phyloP scores from a whole-genome alignment of 2,888 invertebrate genomes.

The Aromia moschata region DNA sequence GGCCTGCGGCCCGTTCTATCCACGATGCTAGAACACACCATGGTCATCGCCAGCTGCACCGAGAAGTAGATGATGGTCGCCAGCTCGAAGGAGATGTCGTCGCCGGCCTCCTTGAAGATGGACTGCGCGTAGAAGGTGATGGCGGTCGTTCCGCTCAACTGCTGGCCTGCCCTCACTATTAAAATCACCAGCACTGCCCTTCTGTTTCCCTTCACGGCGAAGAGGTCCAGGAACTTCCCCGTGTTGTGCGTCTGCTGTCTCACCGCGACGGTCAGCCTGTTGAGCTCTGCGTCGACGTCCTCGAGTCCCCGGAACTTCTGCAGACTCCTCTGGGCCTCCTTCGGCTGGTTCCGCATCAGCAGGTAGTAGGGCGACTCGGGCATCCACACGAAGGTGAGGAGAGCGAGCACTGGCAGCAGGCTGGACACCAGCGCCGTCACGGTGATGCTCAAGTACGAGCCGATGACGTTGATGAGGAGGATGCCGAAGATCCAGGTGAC shows the following conservation, averaged over 20 bases:
- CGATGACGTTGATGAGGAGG: conserved; percentile 65
- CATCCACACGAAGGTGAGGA: conserved; percentile 64
- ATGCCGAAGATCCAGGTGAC: conserved; percentile 66
- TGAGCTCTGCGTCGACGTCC: conserved; percentile 64
- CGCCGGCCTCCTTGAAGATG: conserved; percentile 60
- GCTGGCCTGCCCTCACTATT: conserved; percentile 67
- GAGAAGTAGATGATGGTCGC: conserved; percentile 58
- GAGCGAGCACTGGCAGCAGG: conserved; percentile 62
- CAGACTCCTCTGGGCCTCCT: conserved; percentile 64
- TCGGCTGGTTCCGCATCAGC: conserved; percentile 60
- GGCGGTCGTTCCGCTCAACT: conserved; percentile 70
- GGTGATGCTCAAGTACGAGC: conserved; percentile 64
- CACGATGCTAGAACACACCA: conserved; percentile 68
- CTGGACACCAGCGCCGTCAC: conserved; percentile 65
- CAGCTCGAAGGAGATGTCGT: conserved; percentile 59
- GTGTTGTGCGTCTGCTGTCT: conserved; percentile 62
- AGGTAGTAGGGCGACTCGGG: conserved; percentile 70
- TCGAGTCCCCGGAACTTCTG: conserved; percentile 63
- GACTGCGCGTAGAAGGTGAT: conserved; percentile 71
- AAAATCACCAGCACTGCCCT: conserved; percentile 72
- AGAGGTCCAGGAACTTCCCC: conserved; percentile 67
- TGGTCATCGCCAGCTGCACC: conserved; percentile 68
- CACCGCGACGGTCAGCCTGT: conserved; percentile 53
- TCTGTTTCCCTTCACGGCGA: conserved; percentile 68
- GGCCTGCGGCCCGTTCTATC: conserved; percentile 67